Percentiles rank a stretch among this genome's conserved stretches.
These are phyloP conservation scores for Pogonomyrmex californicus DNA, from an alignment of 1,140 invertebrate species.

Conservation along the genomic window DNA sequence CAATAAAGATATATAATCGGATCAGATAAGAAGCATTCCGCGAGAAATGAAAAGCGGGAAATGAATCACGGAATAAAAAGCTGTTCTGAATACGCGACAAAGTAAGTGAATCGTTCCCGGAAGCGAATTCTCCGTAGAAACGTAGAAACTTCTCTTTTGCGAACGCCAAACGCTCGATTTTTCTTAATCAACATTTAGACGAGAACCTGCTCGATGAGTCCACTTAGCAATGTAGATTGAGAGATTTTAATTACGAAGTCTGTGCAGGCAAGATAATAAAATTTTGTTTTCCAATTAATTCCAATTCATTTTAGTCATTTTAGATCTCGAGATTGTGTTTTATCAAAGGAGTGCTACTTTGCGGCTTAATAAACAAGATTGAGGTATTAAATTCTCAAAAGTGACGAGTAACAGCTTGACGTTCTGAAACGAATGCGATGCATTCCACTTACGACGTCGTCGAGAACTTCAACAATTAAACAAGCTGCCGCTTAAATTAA, in stretches of 20 bases:
- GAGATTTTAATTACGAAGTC: not conserved
- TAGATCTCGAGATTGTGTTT: not conserved
- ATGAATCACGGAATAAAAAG: not conserved
- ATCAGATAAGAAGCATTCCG: not conserved
- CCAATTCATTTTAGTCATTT: not conserved
- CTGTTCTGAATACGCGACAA: not conserved
- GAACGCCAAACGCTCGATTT: too few species aligned
- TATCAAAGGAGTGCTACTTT: not conserved
- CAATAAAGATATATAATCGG: not conserved
- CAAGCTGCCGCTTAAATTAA: too few species aligned
- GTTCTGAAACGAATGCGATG: not conserved
- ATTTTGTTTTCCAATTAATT: not conserved
- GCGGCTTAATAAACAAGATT: slow-evolving; percentile 7
- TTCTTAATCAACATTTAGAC: not conserved
- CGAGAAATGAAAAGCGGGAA: not conserved
- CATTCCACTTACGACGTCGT: not conserved
- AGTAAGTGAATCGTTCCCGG: not conserved
- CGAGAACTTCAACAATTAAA: too few species aligned
- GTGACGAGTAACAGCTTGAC: not conserved
- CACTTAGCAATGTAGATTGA: slow-evolving; percentile 3
- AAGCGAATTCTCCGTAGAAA: not conserved
- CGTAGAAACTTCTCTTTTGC: not conserved
- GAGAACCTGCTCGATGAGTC: not conserved
- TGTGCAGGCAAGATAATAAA: not conserved
- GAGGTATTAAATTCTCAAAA: not conserved